Percentiles rank a stretch among this genome's conserved stretches.
phyloP scores from a whole-genome alignment of 2,113 vertebrate species.

The Bos indicus region DNA sequence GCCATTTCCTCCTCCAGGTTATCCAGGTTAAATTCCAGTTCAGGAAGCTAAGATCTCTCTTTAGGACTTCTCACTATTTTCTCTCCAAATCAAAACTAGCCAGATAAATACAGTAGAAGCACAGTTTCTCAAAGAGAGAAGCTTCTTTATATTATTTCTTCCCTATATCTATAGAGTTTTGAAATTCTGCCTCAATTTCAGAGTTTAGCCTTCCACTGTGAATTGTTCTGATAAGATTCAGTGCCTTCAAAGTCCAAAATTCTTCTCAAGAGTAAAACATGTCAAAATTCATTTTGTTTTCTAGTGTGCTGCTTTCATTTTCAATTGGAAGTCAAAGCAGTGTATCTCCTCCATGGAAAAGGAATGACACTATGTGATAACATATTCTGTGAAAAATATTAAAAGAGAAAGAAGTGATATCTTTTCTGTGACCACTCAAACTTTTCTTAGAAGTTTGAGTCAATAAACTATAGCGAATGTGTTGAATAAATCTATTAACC shows the following conservation, averaged over 20 bases:
- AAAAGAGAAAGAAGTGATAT: background rate
- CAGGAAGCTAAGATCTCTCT: background rate
- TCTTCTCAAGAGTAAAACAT: background rate
- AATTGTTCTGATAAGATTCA: background rate
- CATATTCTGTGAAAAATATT: background rate
- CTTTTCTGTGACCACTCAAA: background rate
- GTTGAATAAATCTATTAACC: background rate
- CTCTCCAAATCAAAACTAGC: background rate
- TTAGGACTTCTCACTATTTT: background rate
- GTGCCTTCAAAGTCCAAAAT: background rate
- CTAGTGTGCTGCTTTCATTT: background rate
- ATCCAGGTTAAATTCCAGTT: background rate
- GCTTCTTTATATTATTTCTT: background rate
- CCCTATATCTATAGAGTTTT: background rate
- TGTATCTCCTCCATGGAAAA: background rate
- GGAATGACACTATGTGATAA: background rate
- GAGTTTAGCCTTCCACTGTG: background rate
- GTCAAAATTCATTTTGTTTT: constrained; percentile 40
- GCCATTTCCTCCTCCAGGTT: background rate
- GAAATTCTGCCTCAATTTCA: background rate
- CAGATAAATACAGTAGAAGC: background rate
- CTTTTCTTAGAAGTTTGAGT: background rate
- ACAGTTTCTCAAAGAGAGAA: background rate
- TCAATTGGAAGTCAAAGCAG: background rate
- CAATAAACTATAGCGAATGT: background rate